Evolutionary conservation across 2,113 vertebrate species (phyloP), one percentile per base, ranked within the genome.

Genomic region (Nicator chloris): DNA sequence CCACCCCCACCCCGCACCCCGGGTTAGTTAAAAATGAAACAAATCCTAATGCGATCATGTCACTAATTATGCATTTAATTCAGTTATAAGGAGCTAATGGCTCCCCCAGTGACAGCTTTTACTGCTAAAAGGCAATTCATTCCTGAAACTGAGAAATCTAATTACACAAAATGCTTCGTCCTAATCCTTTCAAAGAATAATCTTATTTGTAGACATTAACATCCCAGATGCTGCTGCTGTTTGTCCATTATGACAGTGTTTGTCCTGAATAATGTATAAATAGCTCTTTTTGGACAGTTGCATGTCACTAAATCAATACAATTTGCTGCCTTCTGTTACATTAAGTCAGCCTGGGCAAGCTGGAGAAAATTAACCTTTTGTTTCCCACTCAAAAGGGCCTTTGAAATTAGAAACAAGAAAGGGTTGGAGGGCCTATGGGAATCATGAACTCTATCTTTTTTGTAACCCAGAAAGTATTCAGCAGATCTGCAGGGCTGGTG

Each of bases 41-140:
- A 98, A 98, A 97, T 98, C 98, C 98, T 99, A 98, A 99, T 99
- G 98, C 96, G 96, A 99, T 99, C 98, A 98, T 98, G 98, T 99
- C 98, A 98, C 98, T 99, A 99, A 99, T 99, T 99, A 99, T 99
- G 98, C 98, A 98, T 99, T 99, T 99, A 99, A 99, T 99, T 99
- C 98, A 98, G 98, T 99, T 99, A 99, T 98, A 98, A 99, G 98
- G 98, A 99, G 99, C 98, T 99, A 99, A 99, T 99, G 98, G 99
- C 98, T 99, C 98, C 98, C 98, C 97, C 98, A 98, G 98, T 98
- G 98, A 99, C 98, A 98, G 98, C 98, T 98, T 99, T 98, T 97
- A 97, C 98, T 98, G 98, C 99, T 99, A 99, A 99, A 99, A 99
- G 98, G 98, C 99, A 98, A 99, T 99, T 99, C 98, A 98, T 99